Evolutionary conservation across 2,888 invertebrate species (phyloP), one percentile per base, ranked within the genome.

Genomic region (Gryllus longicercus): DNA sequence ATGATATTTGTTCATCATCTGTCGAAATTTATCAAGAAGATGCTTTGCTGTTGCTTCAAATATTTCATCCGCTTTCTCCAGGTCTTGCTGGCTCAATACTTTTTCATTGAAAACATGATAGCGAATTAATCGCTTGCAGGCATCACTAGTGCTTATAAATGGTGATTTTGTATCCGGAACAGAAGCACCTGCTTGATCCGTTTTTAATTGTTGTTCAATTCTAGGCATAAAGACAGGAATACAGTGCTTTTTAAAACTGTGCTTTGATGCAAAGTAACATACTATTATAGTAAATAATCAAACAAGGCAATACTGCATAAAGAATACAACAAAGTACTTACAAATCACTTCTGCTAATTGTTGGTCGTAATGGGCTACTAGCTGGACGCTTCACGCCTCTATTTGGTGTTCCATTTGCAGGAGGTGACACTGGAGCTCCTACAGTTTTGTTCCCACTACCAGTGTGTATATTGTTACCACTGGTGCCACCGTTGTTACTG

Each of bases 101-200:
- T 90, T 90, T 83, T 91, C 90, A 85, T 94, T 92, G 87, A 92
- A 91, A 82, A 94, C 93, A 86, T 95, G 95, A 87, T 94, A 95
- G 83, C 92, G 89, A 80, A 95, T 90, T 78, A 95, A 88, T 79
- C 94, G 89, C 85, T 93, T 92, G 83, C 93, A 93, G 1, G 94
- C 94, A 85, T 95, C 94, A 82, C 91, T 90, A 84, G 91, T 92
- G 84, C 90, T 91, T 82, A 89, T 88, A 85, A 95, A 95, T 21
- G 94, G 93, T 79, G 91, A 91, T 82, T 91, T 91, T 78, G 92
- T 91, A 86, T 95, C 94, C 2, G 95, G 93, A 85, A 92, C 91
- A 50, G 91, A 86, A 78, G 93, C 94, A 81, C 92, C 92, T 84
- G 91, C 91, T 86, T 94, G 94, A 88, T 95, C 95, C 78, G 92